Percentiles rank a stretch among this genome's conserved stretches.
Conservation (phyloP, 2,113 vertebrate genomes). For the Boulengeromyrus knoepffleri region DNA sequence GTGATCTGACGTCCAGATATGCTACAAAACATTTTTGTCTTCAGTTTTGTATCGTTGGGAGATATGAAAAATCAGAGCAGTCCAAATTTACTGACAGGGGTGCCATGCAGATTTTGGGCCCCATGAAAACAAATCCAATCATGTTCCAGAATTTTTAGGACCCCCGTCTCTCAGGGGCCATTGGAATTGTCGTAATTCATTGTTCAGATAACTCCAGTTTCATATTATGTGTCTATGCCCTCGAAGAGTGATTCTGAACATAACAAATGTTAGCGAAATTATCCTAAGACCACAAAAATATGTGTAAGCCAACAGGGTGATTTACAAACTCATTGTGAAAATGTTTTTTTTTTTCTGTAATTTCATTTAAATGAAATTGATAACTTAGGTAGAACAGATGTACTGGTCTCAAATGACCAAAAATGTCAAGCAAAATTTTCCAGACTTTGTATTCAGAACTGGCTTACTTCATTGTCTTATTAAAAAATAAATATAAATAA, state of each 20-base stretch:
- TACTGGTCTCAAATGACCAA: background rate
- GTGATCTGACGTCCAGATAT: background rate
- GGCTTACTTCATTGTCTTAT: background rate
- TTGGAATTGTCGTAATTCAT: background rate
- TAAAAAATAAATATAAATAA: background rate
- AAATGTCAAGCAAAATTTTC: background rate
- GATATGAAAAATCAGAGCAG: background rate
- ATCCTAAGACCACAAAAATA: background rate
- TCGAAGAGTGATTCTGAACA: background rate
- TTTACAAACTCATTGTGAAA: background rate
- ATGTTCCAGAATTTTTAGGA: background rate
- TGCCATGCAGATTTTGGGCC: background rate
- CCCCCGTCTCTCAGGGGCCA: background rate
- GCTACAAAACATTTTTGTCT: background rate
- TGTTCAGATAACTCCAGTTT: background rate
- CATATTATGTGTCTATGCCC: background rate
- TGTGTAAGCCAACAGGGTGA: too few species aligned
- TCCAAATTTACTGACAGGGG: background rate
- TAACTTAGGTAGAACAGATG: background rate
- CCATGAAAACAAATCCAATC: background rate
- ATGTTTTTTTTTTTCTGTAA: background rate
- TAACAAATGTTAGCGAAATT: background rate
- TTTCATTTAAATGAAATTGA: background rate
- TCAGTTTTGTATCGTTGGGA: background rate
- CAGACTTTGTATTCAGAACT: slow-evolving; percentile 37